Conservation (phyloP, 2,888 invertebrate genomes). For the Tryphoninae sp. region DNA sequence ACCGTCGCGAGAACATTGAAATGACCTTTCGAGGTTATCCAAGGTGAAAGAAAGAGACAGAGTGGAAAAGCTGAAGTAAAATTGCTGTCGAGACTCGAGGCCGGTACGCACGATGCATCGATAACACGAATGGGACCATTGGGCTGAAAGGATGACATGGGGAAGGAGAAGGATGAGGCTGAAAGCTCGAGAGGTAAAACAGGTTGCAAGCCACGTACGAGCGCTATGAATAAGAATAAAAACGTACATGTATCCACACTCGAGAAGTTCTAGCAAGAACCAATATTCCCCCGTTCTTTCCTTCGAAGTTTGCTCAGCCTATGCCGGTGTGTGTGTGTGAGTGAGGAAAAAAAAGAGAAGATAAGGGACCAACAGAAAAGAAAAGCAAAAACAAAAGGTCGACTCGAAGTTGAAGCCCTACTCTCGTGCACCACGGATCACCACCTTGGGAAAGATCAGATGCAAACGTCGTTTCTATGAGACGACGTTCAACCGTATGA, state of each 20-base stretch:
- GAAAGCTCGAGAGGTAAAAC: background rate
- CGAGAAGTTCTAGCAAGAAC: background rate
- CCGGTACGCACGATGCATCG: too few relatives aligned
- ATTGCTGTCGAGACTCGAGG: too few relatives aligned
- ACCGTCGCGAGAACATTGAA: too few relatives aligned
- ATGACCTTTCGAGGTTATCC: too few relatives aligned
- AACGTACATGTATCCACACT: background rate
- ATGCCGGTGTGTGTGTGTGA: background rate
- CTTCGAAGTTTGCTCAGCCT: conserved; percentile 1
- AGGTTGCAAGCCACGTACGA: conserved; percentile 12
- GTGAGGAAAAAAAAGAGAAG: background rate
- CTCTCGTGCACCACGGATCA: conserved; percentile 7
- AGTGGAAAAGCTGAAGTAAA: too few relatives aligned
- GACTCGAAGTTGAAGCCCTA: background rate
- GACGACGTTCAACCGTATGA: background rate
- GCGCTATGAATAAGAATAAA: conserved; percentile 29
- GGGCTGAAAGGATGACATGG: background rate
- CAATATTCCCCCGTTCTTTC: conserved; percentile 6
- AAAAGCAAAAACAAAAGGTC: background rate
- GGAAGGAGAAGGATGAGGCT: too few relatives aligned
- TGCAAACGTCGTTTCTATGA: conserved; percentile 27
- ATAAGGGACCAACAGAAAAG: background rate
- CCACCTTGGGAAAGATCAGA: conserved; percentile 40
- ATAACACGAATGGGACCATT: background rate
- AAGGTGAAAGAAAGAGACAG: too few relatives aligned